Evolutionary conservation across 2,888 invertebrate genomes (phyloP).

Genomic region (Eulithis prunata): DNA sequence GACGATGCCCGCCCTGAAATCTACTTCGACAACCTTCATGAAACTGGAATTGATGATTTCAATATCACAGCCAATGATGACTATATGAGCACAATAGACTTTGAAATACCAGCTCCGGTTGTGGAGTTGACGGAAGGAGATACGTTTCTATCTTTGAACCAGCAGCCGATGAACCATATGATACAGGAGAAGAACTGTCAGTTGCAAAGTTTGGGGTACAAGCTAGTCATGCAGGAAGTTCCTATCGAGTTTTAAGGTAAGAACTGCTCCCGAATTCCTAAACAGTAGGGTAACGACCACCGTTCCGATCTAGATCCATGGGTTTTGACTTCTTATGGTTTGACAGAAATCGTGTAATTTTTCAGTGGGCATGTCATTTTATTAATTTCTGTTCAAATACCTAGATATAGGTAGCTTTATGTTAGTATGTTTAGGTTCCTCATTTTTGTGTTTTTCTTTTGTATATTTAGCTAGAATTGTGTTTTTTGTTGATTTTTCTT

Average conservation of each 20-base stretch:
- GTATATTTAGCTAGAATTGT: too few species aligned
- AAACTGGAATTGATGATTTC: slow-evolving; percentile 56
- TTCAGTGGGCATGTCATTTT: too few species aligned
- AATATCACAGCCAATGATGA: slow-evolving; percentile 53
- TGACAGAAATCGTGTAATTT: too few species aligned
- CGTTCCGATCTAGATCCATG: too few species aligned
- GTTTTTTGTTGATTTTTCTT: too few species aligned
- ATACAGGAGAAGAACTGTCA: slow-evolving; percentile 32
- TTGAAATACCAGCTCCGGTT: slow-evolving; percentile 71
- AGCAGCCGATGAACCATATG: slow-evolving; percentile 16
- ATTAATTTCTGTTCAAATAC: too few species aligned
- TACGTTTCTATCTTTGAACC: slow-evolving; percentile 13
- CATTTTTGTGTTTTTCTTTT: too few species aligned
- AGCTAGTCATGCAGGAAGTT: slow-evolving; percentile 70
- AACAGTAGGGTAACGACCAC: too few species aligned
- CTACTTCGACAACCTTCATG: slow-evolving; percentile 59
- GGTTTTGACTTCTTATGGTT: too few species aligned
- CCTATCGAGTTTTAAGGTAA: slow-evolving; percentile 69
- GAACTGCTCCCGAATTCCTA: too few species aligned
- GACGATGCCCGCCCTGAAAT: slow-evolving; percentile 67
- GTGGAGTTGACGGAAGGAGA: slow-evolving; percentile 63
- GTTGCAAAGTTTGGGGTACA: slow-evolving; percentile 59
- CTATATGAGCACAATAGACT: slow-evolving; percentile 62
- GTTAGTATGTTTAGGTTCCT: too few species aligned
- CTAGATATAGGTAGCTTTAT: too few species aligned